Conservation (phyloP, 2,113 vertebrate genomes). For the Malurus elegans region DNA sequence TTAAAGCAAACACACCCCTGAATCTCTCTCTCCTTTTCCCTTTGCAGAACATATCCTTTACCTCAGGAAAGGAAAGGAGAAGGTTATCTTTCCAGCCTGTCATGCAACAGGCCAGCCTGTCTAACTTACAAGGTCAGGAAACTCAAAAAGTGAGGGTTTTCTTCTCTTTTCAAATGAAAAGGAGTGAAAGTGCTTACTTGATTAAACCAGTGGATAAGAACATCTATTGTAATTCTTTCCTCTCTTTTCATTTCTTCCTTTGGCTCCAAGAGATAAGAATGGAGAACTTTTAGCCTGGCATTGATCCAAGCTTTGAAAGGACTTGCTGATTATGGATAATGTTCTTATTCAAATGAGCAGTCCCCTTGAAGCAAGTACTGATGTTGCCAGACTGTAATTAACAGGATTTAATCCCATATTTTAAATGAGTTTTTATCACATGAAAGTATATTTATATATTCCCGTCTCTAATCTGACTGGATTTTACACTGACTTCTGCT, state of each 20-base stretch:
- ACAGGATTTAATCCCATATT: background rate
- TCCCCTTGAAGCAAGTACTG: background rate
- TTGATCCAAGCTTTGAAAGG: background rate
- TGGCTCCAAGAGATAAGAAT: background rate
- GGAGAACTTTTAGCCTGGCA: background rate
- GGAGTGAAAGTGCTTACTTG: background rate
- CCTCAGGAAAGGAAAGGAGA: background rate
- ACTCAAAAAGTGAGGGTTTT: background rate
- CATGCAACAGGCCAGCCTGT: background rate
- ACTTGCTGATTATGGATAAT: background rate
- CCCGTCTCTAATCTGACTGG: background rate
- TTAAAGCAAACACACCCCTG: background rate
- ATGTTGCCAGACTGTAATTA: background rate
- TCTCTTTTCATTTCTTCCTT: background rate
- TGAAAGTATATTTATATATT: background rate
- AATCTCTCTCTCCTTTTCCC: background rate
- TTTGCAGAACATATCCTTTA: background rate
- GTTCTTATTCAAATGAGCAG: background rate
- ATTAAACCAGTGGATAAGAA: constrained; percentile 25
- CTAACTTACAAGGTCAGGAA: background rate
- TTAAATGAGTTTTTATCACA: background rate
- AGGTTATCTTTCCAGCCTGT: background rate
- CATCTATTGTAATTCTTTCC: background rate
- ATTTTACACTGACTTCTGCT: background rate
- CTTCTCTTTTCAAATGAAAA: background rate